phyloP scores from a whole-genome alignment of 1,140 invertebrate species.

The Meloidogyne chitwoodi region DNA sequence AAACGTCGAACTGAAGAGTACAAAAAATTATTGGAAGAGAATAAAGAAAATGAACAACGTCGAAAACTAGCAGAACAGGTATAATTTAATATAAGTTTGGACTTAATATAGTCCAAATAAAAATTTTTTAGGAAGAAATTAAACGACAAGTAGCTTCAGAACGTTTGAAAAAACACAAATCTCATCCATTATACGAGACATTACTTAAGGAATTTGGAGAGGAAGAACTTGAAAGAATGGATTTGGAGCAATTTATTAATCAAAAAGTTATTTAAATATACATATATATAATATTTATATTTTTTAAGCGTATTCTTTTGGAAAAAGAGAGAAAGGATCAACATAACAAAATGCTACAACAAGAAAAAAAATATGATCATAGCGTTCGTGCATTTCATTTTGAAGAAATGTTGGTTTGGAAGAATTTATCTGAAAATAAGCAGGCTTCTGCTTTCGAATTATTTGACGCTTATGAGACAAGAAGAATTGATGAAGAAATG shows the following conservation, averaged over 20 bases:
- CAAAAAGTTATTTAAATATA: conserved; percentile 46
- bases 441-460: conserved; percentile 25
- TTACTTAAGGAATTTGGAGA: conserved; percentile 57
- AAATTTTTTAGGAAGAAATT: conserved; percentile 38
- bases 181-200: conserved; percentile 45
- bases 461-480: conserved; percentile 46
- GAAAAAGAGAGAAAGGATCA: conserved; percentile 48
- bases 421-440: conserved; percentile 37
- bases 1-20: conserved; percentile 51
- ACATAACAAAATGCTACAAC: conserved; percentile 46
- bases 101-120: not conserved
- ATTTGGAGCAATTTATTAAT: conserved; percentile 48
- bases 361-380: conserved; percentile 60
- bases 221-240: conserved; percentile 47
- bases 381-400: conserved; percentile 54
- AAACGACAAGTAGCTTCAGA: conserved; percentile 17
- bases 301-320: conserved; percentile 35
- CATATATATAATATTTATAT: no score
- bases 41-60: conserved; percentile 50
- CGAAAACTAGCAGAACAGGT: conserved; percentile 49
- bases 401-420: conserved; percentile 50
- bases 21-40: conserved; percentile 51
- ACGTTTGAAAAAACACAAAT: conserved; percentile 26
- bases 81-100: conserved; percentile 5
- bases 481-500: conserved; percentile 49